Conservation (phyloP, 2,888 invertebrate species). For the Beris morrisii region DNA sequence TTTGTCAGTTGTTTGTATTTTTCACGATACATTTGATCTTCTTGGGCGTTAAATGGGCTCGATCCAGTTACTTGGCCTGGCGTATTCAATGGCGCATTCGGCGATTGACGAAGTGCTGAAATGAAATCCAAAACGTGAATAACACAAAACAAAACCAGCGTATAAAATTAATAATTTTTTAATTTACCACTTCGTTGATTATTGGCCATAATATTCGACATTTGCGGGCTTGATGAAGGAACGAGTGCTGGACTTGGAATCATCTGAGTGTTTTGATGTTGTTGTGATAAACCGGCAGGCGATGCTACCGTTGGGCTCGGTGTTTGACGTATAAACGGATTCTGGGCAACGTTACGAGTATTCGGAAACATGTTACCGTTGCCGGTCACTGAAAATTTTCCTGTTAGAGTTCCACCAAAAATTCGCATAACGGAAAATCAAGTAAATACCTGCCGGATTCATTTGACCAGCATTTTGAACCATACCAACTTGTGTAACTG, state of each 20-base stretch:
- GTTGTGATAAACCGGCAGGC: conserved; percentile 65
- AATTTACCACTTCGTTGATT: conserved; percentile 56
- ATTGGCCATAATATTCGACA: conserved; percentile 61
- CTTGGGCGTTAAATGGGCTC: conserved; percentile 69
- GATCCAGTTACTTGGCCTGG: conserved; percentile 63
- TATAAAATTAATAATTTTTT: too few species aligned
- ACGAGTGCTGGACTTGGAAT: conserved; percentile 71
- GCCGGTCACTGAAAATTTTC: conserved; percentile 50
- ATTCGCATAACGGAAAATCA: too few species aligned
- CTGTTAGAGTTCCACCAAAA: too few species aligned
- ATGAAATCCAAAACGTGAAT: conserved; percentile 4
- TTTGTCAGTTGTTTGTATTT: conserved; percentile 91
- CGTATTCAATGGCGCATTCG: conserved; percentile 80
- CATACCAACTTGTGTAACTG: conserved; percentile 44
- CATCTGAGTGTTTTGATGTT: conserved; percentile 62
- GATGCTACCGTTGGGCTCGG: conserved; percentile 77
- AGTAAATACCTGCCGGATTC: conserved; percentile 35
- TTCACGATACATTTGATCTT: conserved; percentile 89
- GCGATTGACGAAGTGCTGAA: conserved; percentile 71
- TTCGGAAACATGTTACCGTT: conserved; percentile 58
- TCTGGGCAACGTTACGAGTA: conserved; percentile 69
- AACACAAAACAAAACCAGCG: conserved; percentile 8
- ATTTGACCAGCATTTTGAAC: conserved; percentile 39
- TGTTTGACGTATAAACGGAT: conserved; percentile 77
- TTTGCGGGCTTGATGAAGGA: conserved; percentile 68